Percentiles rank a stretch among this genome's conserved stretches.
Conservation (phyloP, 2,113 vertebrate genomes). For the Centrocercus urophasianus region DNA sequence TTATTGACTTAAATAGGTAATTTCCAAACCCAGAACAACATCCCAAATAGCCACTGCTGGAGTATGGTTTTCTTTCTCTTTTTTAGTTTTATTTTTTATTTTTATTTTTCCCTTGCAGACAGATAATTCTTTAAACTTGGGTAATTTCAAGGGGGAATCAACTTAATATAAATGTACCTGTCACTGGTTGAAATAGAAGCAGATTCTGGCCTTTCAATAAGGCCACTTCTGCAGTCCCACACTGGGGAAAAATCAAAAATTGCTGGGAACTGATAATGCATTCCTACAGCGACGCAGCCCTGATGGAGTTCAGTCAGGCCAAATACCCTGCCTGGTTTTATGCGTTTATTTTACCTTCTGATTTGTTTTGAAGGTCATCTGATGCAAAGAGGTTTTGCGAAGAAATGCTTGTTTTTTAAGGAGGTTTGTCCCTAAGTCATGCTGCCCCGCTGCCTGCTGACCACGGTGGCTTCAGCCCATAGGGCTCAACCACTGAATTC, state of each 20-base stretch:
- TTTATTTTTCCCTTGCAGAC: not conserved
- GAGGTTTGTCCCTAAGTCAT: not conserved
- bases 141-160: constrained; percentile 69
- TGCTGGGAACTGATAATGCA: constrained; percentile 70
- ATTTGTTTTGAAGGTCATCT: constrained; percentile 72
- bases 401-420: not conserved
- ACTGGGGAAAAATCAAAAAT: constrained; percentile 73
- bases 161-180: constrained; percentile 65
- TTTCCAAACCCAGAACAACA: constrained; percentile 41
- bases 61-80: not conserved
- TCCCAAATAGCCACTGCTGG: constrained; percentile 9
- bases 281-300: constrained; percentile 52
- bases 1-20: constrained; percentile 71
- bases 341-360: constrained; percentile 67
- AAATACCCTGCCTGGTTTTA: constrained; percentile 26
- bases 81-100: not conserved
- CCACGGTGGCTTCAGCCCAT: not conserved
- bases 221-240: constrained; percentile 54
- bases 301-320: constrained; percentile 72
- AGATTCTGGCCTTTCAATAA: constrained; percentile 66
- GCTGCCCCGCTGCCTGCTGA: not conserved
- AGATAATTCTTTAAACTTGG: constrained; percentile 70
- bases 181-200: constrained; percentile 54
- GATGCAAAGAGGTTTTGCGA: constrained; percentile 15
- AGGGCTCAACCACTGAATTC: not conserved